phyloP scores from a whole-genome alignment of 2,113 vertebrate genomes.

The Phocoena sinus region DNA sequence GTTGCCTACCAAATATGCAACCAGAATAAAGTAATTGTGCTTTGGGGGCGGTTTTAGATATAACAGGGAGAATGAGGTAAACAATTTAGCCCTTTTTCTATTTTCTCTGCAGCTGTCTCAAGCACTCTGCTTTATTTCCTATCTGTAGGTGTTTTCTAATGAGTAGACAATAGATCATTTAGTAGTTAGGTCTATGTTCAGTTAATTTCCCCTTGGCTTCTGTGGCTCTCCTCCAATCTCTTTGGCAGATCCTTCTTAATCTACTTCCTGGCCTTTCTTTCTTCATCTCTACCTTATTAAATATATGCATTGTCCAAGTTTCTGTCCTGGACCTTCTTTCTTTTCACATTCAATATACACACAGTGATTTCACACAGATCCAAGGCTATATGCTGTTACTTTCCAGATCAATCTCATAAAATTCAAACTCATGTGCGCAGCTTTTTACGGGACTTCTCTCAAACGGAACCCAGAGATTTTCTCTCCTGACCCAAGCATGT shows the following conservation, averaged over 20 bases:
- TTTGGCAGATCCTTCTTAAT: not conserved
- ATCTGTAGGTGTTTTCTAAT: not conserved
- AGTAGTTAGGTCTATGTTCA: not conserved
- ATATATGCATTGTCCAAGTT: not conserved
- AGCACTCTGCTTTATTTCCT: not conserved
- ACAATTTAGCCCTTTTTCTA: not conserved
- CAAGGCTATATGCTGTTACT: not conserved
- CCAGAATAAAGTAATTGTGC: not conserved
- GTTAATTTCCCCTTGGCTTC: not conserved
- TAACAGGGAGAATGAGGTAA: not conserved
- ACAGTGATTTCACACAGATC: not conserved
- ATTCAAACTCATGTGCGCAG: not conserved
- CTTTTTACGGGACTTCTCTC: not conserved
- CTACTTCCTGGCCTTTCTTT: not conserved
- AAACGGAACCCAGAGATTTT: not conserved
- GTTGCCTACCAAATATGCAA: not conserved
- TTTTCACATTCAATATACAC: not conserved
- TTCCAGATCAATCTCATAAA: not conserved
- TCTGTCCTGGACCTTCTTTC: not conserved
- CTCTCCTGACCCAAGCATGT: not conserved
- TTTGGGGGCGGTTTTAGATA: not conserved
- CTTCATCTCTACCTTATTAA: not conserved
- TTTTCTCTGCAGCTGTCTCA: not conserved
- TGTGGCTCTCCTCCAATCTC: not conserved
- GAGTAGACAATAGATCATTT: not conserved